phyloP scores from a whole-genome alignment of 2,797 vertebrate genomes.

The Huso huso region DNA sequence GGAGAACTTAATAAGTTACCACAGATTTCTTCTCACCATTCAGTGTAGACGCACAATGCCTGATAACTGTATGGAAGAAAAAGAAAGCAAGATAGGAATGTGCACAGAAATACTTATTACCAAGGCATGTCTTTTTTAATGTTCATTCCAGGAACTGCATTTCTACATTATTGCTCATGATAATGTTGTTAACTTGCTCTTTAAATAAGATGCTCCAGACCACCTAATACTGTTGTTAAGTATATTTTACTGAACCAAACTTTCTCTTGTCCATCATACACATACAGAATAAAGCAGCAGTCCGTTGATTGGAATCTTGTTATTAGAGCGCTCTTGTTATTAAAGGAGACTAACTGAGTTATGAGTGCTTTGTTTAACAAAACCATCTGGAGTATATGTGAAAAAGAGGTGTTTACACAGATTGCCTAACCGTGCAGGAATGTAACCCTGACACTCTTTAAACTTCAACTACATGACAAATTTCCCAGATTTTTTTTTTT shows the following conservation, averaged over 20 bases:
- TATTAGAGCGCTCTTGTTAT: not conserved
- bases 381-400: slow-evolving; percentile 7
- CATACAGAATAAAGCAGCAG: not conserved
- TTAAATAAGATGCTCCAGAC: not conserved
- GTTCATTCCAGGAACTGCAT: too few relatives aligned
- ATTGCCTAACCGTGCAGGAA: slow-evolving; percentile 36
- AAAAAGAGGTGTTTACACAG: slow-evolving; percentile 25
- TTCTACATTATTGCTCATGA: too few relatives aligned
- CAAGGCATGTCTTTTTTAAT: too few relatives aligned
- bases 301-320: not conserved
- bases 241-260: not conserved
- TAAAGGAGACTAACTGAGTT: slow-evolving; percentile 1
- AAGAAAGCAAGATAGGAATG: slow-evolving; percentile 5
- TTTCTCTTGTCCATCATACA: not conserved
- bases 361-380: slow-evolving; percentile 4
- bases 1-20: slow-evolving; percentile 42
- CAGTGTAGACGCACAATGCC: slow-evolving; percentile 27
- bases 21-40: slow-evolving; percentile 20
- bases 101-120: not conserved
- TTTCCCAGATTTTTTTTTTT: slow-evolving; percentile 35
- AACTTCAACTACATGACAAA: slow-evolving; percentile 41
- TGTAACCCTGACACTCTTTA: slow-evolving; percentile 41
- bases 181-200: too few relatives aligned
- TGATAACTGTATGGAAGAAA: slow-evolving; percentile 11
- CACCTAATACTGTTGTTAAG: not conserved